phyloP scores from a whole-genome alignment of 2,113 vertebrate species.

The Callospermophilus lateralis region DNA sequence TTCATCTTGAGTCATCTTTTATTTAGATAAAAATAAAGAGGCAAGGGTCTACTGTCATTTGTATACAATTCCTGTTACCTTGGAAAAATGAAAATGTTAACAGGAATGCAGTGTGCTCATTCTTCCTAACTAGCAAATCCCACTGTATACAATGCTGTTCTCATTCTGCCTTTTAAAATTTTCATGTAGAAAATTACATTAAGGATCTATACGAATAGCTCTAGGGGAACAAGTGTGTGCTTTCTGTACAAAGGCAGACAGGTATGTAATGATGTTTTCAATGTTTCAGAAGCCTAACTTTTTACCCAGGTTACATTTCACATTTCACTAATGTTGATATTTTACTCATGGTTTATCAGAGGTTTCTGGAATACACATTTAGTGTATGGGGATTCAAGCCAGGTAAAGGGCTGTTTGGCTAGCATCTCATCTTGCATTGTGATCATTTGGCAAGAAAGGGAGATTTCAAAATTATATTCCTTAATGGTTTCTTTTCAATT shows the following conservation, averaged over 20 bases:
- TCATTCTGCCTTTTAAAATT: too few species aligned
- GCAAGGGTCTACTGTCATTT: too few species aligned
- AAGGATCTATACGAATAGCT: constrained; percentile 88
- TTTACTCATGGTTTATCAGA: constrained; percentile 81
- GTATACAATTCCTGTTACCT: too few species aligned
- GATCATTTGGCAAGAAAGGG: constrained; percentile 82
- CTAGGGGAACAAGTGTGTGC: constrained; percentile 85
- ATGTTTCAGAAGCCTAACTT: constrained; percentile 89
- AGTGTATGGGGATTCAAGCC: constrained; percentile 80
- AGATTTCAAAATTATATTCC: constrained; percentile 87
- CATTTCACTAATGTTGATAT: constrained; percentile 87
- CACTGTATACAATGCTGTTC: too few species aligned
- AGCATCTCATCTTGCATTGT: constrained; percentile 81
- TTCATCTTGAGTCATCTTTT: too few species aligned
- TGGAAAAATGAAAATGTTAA: too few species aligned
- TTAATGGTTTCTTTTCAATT: constrained; percentile 90
- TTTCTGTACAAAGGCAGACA: constrained; percentile 89
- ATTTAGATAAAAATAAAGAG: too few species aligned
- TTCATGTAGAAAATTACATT: constrained; percentile 87
- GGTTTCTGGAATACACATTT: constrained; percentile 80
- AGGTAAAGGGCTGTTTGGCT: constrained; percentile 81
- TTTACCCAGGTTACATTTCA: constrained; percentile 87
- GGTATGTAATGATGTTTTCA: constrained; percentile 85
- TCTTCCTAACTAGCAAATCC: too few species aligned
- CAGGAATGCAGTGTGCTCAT: too few species aligned